Percentiles rank a stretch among this genome's conserved stretches.
Conservation (phyloP, 2,888 invertebrate species). For the Polydrusus cervinus region DNA sequence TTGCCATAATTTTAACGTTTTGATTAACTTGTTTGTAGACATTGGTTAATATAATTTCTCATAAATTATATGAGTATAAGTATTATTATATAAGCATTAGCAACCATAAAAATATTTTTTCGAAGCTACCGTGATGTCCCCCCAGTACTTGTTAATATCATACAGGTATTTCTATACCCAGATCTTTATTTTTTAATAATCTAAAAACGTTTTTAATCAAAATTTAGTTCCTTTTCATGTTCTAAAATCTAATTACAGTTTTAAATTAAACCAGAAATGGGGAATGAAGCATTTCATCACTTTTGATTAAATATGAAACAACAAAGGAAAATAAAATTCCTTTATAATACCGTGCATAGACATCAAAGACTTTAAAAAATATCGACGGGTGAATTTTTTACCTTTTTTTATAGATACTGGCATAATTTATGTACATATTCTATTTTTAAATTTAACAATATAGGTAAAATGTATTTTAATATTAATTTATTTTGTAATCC, state of each 20-base stretch:
- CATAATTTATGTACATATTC: neutral
- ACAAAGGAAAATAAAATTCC: constrained; percentile 43
- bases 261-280: constrained; percentile 44
- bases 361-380: constrained; percentile 44
- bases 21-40: no score
- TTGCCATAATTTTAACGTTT: no score
- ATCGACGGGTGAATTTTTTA: constrained; percentile 33
- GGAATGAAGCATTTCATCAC: constrained; percentile 43
- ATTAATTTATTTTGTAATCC: no score
- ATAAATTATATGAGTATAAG: no score
- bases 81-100: no score
- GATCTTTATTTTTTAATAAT: constrained; percentile 26
- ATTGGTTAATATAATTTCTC: no score
- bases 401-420: constrained; percentile 3
- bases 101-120: no score
- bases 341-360: constrained; percentile 36
- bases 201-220: constrained; percentile 35
- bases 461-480: no score
- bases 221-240: constrained; percentile 34
- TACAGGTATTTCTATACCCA: neutral
- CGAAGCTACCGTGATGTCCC: no score
- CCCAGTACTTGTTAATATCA: no score
- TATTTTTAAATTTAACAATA: neutral
- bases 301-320: constrained; percentile 46
- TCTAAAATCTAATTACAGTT: constrained; percentile 42